A percentile compares a stretch with the other conserved stretches of the same genome.
phyloP scores from a whole-genome alignment of 2,888 invertebrate genomes.

The Drosophila helvetica region DNA sequence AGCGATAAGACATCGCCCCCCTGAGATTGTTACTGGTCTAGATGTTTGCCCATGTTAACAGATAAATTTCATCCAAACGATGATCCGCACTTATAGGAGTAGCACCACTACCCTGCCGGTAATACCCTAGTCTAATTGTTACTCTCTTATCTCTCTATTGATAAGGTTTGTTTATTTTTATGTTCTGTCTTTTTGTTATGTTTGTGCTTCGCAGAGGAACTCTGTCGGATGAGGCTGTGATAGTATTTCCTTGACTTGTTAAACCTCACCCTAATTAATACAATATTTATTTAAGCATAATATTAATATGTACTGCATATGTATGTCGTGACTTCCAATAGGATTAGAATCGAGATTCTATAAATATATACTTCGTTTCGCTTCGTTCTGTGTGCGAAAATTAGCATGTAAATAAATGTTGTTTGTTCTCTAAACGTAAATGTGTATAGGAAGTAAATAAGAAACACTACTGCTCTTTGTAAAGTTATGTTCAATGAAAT shows the following conservation, averaged over 20 bases:
- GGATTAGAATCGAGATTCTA: neutral
- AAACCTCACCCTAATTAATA: conserved; percentile 30
- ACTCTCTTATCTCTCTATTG: conserved; percentile 5
- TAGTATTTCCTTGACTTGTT: conserved; percentile 41
- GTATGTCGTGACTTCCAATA: neutral
- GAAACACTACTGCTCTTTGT: too few relatives aligned
- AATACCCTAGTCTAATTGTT: conserved; percentile 20
- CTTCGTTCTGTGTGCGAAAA: neutral
- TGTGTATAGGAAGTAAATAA: neutral
- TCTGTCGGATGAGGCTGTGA: conserved; percentile 34
- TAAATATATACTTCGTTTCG: neutral
- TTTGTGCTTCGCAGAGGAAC: conserved; percentile 1
- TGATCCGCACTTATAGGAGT: conserved; percentile 25
- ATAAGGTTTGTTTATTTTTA: conserved; percentile 24
- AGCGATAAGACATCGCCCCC: conserved; percentile 20
- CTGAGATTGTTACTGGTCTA: conserved; percentile 17
- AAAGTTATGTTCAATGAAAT: too few relatives aligned
- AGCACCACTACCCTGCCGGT: neutral
- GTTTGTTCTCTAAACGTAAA: neutral
- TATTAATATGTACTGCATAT: neutral
- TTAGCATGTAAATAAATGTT: neutral
- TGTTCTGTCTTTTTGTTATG: conserved; percentile 3
- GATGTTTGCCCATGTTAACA: conserved; percentile 6
- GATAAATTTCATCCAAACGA: conserved; percentile 20
- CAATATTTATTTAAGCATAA: neutral